phyloP scores from a whole-genome alignment of 2,797 vertebrate genomes.

The Pangasius krempfi region DNA sequence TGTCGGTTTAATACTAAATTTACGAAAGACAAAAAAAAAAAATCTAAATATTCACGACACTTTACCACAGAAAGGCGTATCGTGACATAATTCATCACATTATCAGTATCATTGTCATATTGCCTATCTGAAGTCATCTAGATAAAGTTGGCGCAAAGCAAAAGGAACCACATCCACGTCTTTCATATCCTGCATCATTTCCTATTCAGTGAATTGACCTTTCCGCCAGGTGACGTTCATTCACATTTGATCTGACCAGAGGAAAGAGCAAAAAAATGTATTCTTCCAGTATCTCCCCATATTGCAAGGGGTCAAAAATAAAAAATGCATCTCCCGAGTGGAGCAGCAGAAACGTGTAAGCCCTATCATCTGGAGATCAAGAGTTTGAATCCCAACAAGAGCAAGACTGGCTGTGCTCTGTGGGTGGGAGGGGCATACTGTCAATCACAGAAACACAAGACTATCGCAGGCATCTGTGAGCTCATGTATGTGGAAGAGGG shows the following conservation, averaged over 20 bases:
- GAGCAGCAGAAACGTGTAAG: background rate
- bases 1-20: background rate
- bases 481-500: constrained; percentile 5
- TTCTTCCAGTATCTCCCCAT: too few species aligned
- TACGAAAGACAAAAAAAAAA: background rate
- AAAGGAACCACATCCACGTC: background rate
- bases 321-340: background rate
- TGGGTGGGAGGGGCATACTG: background rate
- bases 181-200: background rate
- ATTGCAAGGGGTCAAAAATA: background rate
- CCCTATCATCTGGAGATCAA: background rate
- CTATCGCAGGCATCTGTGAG: background rate
- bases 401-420: background rate
- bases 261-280: background rate
- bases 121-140: background rate
- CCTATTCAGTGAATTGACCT: background rate
- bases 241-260: background rate
- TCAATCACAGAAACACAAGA: background rate
- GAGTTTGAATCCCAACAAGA: background rate
- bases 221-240: background rate
- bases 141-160: background rate
- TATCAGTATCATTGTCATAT: background rate
- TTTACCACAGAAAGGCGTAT: background rate
- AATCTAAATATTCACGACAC: background rate
- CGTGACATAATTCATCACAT: background rate